Evolutionary conservation across 2,797 vertebrate genomes (phyloP).

Genomic region (Sebastes reedi): DNA sequence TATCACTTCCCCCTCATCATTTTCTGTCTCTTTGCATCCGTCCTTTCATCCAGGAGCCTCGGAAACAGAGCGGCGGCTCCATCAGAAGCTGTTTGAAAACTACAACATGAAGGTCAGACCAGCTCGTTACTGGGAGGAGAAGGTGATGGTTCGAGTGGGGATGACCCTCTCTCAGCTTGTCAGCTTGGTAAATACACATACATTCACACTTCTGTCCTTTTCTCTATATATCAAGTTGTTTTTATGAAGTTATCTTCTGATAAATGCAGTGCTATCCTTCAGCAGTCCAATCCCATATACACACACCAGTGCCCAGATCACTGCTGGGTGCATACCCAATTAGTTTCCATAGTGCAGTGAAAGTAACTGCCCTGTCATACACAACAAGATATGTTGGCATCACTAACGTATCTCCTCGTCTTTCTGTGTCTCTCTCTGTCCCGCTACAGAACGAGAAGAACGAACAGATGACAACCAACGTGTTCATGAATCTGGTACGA

Average conservation of each 20-base stretch:
- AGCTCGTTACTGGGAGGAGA: slow-evolving; percentile 80
- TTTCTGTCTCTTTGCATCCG: background rate
- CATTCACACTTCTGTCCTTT: background rate
- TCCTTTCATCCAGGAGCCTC: slow-evolving; percentile 72
- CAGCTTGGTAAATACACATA: slow-evolving; percentile 75
- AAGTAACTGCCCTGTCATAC: slow-evolving; percentile 16
- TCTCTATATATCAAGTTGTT: background rate
- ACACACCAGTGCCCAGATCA: background rate
- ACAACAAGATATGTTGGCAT: background rate
- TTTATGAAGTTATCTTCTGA: background rate
- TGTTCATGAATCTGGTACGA: slow-evolving; percentile 88
- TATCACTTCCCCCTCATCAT: background rate
- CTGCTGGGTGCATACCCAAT: slow-evolving; percentile 13
- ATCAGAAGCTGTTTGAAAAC: slow-evolving; percentile 77
- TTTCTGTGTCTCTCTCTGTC: slow-evolving; percentile 7
- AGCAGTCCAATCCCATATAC: no score
- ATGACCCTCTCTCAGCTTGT: slow-evolving; percentile 87
- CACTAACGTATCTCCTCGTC: slow-evolving; percentile 18
- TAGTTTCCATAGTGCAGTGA: slow-evolving; percentile 32
- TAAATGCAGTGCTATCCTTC: background rate
- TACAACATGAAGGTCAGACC: slow-evolving; percentile 87
- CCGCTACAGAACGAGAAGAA: slow-evolving; percentile 82
- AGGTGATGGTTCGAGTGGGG: slow-evolving; percentile 83
- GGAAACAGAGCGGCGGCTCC: slow-evolving; percentile 72
- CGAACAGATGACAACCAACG: slow-evolving; percentile 86